Evolutionary conservation across 2,888 invertebrate genomes (phyloP).

Genomic region (Tortricodes alternella): DNA sequence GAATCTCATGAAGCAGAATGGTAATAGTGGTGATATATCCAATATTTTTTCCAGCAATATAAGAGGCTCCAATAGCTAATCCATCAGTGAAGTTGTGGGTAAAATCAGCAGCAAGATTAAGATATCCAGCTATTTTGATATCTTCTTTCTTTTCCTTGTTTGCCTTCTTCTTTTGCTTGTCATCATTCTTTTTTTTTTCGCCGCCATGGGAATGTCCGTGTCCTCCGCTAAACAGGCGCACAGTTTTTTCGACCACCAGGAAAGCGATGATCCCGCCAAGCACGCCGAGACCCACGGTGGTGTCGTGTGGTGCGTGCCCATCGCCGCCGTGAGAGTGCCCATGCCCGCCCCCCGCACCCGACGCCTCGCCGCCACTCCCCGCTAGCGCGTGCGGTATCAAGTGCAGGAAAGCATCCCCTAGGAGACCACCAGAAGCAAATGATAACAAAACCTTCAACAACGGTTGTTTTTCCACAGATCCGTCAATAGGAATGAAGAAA

Average conservation of each 20-base stretch:
- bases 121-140: conserved; percentile 87
- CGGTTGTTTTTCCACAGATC: conserved; percentile 91
- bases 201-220: conserved; percentile 88
- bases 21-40: conserved; percentile 96
- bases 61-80: conserved; percentile 98
- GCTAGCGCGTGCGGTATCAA: conserved; percentile 97
- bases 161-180: conserved; percentile 62
- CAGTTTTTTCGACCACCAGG: conserved; percentile 95
- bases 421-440: conserved; percentile 96
- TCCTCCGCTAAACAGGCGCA: conserved; percentile 92
- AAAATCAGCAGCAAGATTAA: conserved; percentile 99
- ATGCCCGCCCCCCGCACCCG: conserved; percentile 63
- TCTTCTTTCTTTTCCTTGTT: conserved; percentile 67
- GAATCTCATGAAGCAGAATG: conserved; percentile 98
- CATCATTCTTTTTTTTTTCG: conserved; percentile 69
- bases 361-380: conserved; percentile 53
- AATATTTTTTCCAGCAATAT: conserved; percentile 93
- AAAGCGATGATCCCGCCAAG: conserved; percentile 96
- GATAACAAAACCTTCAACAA: conserved; percentile 94
- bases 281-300: conserved; percentile 97
- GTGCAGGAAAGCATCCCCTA: conserved; percentile 99
- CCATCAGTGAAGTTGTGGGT: conserved; percentile 99
- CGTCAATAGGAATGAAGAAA: conserved; percentile 96
- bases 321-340: conserved; percentile 78
- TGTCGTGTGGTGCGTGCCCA: conserved; percentile 86